phyloP scores from a whole-genome alignment of 2,113 vertebrate genomes.

The Struthio camelus region DNA sequence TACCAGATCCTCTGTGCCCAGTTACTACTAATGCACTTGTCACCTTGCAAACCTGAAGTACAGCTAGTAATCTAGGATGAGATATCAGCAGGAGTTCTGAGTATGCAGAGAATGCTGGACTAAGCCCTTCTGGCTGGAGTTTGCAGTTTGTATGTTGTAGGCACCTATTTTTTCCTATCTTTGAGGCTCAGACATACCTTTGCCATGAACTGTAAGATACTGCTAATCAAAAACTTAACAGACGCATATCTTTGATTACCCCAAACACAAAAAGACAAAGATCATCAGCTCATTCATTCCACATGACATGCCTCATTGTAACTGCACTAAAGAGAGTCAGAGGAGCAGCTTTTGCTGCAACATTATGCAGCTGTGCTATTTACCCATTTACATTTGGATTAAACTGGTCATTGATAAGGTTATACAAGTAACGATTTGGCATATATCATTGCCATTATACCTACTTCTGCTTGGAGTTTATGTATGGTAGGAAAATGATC shows the following conservation, averaged over 20 bases:
- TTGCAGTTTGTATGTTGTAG: not conserved
- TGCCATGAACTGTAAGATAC: not conserved
- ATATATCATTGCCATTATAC: not conserved
- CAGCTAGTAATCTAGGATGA: not conserved
- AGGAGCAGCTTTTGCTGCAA: not conserved
- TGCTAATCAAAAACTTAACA: not conserved
- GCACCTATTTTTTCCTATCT: not conserved
- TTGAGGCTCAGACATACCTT: not conserved
- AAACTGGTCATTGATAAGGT: not conserved
- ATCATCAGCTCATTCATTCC: not conserved
- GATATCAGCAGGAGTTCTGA: not conserved
- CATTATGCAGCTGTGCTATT: not conserved
- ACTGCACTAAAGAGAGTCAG: not conserved
- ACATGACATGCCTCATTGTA: not conserved
- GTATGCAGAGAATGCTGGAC: not conserved
- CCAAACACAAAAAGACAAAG: not conserved
- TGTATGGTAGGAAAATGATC: not conserved
- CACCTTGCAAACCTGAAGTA: not conserved
- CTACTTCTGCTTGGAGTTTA: not conserved
- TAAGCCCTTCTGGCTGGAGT: not conserved
- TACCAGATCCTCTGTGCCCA: not conserved
- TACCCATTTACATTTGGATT: not conserved
- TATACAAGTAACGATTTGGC: not conserved
- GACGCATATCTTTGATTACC: not conserved
- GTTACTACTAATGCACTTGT: not conserved